Percentiles rank a stretch among this genome's conserved stretches.
Conservation (phyloP, 2,113 vertebrate species). For the Gambusia holbrooki region DNA sequence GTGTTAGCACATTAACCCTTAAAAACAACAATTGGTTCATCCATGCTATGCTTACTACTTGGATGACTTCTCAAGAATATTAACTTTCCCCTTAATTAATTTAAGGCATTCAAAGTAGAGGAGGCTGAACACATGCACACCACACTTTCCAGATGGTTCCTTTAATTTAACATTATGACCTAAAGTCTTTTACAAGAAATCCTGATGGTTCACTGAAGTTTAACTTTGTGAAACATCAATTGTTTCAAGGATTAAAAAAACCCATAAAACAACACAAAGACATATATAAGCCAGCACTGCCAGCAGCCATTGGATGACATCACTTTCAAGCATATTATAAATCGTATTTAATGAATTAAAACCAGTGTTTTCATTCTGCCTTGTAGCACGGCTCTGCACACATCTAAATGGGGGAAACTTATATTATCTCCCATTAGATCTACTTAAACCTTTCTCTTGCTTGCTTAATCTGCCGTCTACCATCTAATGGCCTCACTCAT, state of each 20-base stretch:
- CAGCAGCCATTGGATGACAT: neutral
- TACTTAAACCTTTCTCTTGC: slow-evolving; percentile 19
- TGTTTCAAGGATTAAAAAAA: neutral
- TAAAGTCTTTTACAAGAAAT: no score
- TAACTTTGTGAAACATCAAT: no score
- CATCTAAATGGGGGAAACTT: slow-evolving; percentile 2
- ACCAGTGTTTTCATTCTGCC: neutral
- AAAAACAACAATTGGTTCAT: no score
- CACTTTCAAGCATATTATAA: neutral
- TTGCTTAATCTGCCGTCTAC: slow-evolving; percentile 41
- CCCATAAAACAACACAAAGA: neutral
- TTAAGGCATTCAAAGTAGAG: no score
- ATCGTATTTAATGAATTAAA: neutral
- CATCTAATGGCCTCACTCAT: slow-evolving; percentile 43
- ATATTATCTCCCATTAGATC: slow-evolving; percentile 32
- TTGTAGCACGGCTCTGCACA: slow-evolving; percentile 15
- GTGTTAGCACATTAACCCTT: no score
- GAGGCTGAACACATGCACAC: no score
- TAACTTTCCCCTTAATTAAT: no score
- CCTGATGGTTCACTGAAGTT: no score
- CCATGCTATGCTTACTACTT: no score
- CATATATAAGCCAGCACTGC: neutral
- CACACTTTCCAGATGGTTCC: no score
- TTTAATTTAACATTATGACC: no score
- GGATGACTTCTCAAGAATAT: no score